phyloP scores from a whole-genome alignment of 2,797 vertebrate species.

The Phataginus tetradactyla region DNA sequence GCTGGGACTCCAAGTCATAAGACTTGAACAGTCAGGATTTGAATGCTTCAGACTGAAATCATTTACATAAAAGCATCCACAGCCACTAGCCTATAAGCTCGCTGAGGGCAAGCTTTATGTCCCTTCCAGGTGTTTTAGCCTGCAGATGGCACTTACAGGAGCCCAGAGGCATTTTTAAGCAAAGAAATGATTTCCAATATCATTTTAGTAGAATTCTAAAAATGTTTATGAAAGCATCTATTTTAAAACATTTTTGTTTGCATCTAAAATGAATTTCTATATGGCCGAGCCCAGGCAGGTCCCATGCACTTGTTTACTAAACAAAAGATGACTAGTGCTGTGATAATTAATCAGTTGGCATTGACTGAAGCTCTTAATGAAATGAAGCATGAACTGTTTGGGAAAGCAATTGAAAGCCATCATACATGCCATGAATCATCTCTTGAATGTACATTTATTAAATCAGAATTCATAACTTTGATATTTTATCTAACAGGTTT shows the following conservation, averaged over 20 bases:
- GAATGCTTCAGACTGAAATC: neutral
- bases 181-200: neutral
- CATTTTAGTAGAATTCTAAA: neutral
- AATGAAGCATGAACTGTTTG: constrained; percentile 86
- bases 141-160: neutral
- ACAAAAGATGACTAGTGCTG: constrained; percentile 83
- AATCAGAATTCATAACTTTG: constrained; percentile 84
- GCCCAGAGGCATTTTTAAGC: neutral
- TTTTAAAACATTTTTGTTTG: constrained; percentile 67
- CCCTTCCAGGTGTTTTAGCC: neutral
- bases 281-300: constrained; percentile 76
- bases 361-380: constrained; percentile 85
- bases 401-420: constrained; percentile 87
- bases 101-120: accelerated
- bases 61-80: neutral
- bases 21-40: neutral
- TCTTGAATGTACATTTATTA: constrained; percentile 85
- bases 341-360: constrained; percentile 86
- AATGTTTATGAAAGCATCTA: neutral
- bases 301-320: constrained; percentile 82
- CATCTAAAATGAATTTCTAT: constrained; percentile 77
- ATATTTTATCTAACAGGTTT: constrained; percentile 83
- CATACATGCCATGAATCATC: constrained; percentile 87
- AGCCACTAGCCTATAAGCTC: neutral
- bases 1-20: neutral